Conservation (phyloP, 1,140 invertebrate genomes). For the Dreissena rostriformis region DNA sequence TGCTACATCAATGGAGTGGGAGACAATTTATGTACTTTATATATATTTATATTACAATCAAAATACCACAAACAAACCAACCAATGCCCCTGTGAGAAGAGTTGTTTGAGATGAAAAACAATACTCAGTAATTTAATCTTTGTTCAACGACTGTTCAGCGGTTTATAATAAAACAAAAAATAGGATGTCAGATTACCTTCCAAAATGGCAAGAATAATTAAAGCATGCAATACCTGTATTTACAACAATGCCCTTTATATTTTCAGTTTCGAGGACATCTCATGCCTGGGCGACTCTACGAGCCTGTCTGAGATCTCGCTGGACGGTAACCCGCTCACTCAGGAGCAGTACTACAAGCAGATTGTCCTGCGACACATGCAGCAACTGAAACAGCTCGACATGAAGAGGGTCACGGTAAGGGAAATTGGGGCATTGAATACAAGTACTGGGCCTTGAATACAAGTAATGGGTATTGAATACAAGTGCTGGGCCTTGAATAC, state of each 20-base stretch:
- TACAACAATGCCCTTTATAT: conserved; percentile 31
- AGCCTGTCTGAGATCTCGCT: conserved; percentile 91
- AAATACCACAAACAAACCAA: too few relatives aligned
- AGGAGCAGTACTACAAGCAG: conserved; percentile 79
- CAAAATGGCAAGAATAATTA: too few relatives aligned
- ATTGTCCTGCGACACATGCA: conserved; percentile 77
- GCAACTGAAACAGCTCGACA: conserved; percentile 79
- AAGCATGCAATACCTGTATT: not conserved
- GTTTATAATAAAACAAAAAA: not conserved
- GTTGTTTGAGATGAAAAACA: too few relatives aligned
- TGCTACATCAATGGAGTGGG: too few relatives aligned
- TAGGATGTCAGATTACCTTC: not conserved
- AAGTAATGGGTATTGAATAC: not conserved
- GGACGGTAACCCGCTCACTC: conserved; percentile 90
- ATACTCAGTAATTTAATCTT: too few relatives aligned
- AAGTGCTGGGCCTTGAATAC: not conserved
- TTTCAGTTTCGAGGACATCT: conserved; percentile 91
- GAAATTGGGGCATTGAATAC: not conserved
- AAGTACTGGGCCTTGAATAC: not conserved
- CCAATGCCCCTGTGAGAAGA: too few relatives aligned
- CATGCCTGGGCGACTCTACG: conserved; percentile 87
- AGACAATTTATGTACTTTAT: too few relatives aligned
- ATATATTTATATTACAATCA: too few relatives aligned
- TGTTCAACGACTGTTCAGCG: too few relatives aligned
- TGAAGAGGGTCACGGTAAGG: conserved; percentile 79